Evolutionary conservation across 2,797 vertebrate genomes (phyloP).

Genomic region (Anomalospiza imberbis): DNA sequence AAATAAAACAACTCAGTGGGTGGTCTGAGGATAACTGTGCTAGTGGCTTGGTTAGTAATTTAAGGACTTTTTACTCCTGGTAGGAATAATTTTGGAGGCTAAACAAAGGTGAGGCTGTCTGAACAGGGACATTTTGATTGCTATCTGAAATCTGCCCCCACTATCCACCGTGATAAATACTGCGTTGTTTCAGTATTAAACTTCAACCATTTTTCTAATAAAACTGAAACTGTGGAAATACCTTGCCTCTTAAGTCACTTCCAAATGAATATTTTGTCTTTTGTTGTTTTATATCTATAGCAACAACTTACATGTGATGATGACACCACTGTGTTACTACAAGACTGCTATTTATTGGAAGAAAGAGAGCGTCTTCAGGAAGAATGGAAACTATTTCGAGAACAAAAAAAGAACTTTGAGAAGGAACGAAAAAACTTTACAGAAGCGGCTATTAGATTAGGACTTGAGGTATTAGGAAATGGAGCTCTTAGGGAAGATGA

Average conservation of each 20-base stretch:
- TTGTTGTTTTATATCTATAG: constrained; percentile 67
- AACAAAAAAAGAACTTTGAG: constrained; percentile 92
- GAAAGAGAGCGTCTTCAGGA: constrained; percentile 89
- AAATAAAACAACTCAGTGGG: neutral
- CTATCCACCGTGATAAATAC: neutral
- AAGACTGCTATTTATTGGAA: constrained; percentile 87
- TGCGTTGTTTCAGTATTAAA: neutral
- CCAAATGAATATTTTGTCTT: neutral
- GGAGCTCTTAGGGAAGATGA: neutral
- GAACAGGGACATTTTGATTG: neutral
- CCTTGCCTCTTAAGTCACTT: neutral
- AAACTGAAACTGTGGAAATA: neutral
- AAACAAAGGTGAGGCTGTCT: neutral
- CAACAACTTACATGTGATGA: constrained; percentile 91
- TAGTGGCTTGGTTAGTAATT: neutral
- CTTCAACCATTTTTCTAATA: neutral
- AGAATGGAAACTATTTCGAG: constrained; percentile 88
- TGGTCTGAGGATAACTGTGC: neutral
- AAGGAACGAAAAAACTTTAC: constrained; percentile 92
- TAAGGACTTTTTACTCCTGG: neutral
- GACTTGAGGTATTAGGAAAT: constrained; percentile 84
- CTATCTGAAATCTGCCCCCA: neutral
- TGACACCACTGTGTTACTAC: constrained; percentile 82
- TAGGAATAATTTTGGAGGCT: neutral
- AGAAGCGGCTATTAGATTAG: constrained; percentile 93